Evolutionary conservation across 2,797 vertebrate species (phyloP).

Genomic region (Octomys mimax): DNA sequence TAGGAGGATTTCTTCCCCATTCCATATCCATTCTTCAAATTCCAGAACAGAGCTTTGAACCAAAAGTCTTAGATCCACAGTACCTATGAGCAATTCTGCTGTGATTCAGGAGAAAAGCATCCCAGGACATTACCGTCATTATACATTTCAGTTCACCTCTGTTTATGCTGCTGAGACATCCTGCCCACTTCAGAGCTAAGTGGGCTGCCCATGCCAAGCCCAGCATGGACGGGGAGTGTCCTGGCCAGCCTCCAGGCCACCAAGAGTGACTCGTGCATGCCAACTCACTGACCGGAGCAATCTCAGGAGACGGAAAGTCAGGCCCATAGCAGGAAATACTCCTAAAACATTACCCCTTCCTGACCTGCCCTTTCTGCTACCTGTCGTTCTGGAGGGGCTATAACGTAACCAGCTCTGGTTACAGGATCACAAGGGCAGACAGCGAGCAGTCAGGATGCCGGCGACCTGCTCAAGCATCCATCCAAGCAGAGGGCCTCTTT

Average conservation of each 20-base stretch:
- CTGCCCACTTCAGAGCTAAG: neutral
- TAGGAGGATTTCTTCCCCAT: neutral
- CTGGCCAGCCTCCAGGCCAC: neutral
- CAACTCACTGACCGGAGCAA: slow-evolving; percentile 50
- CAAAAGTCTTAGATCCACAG: neutral
- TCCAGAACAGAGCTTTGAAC: neutral
- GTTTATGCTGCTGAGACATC: neutral
- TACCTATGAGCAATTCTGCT: neutral
- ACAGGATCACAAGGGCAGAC: slow-evolving; percentile 91
- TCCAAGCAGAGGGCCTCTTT: slow-evolving; percentile 93
- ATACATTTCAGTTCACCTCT: neutral
- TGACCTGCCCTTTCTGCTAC: slow-evolving; percentile 95
- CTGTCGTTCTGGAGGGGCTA: slow-evolving; percentile 92
- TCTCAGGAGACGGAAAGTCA: slow-evolving; percentile 73
- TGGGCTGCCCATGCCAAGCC: fast-evolving
- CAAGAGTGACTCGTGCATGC: neutral
- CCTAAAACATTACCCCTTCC: slow-evolving; percentile 87
- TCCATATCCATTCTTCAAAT: neutral
- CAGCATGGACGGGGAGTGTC: neutral
- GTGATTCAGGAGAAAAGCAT: neutral
- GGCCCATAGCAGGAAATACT: slow-evolving; percentile 83
- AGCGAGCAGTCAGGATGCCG: slow-evolving; percentile 92
- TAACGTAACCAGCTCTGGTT: slow-evolving; percentile 93
- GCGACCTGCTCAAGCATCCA: slow-evolving; percentile 92
- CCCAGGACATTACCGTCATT: fast-evolving